These are phyloP conservation scores for Salvelinus namaycush DNA, from an alignment of 2,113 vertebrate genomes.

Conservation along the genomic window DNA sequence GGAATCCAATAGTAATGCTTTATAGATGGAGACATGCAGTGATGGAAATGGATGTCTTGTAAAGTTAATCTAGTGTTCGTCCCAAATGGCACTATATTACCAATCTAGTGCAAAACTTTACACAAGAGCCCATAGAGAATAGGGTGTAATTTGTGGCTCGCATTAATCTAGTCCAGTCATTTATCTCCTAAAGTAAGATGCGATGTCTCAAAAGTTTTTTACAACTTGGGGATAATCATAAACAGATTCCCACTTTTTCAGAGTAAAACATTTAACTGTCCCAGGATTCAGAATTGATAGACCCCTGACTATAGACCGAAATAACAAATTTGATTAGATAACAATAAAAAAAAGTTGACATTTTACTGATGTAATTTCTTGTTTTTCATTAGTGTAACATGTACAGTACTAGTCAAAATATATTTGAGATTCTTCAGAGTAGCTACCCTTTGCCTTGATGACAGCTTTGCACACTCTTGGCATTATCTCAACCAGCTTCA, in stretches of 20 bases:
- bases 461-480: too few relatives aligned
- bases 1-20: constrained; percentile 12
- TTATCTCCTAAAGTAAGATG: neutral
- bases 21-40: neutral
- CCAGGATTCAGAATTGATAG: neutral
- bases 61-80: neutral
- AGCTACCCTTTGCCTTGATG: too few relatives aligned
- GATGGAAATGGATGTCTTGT: neutral
- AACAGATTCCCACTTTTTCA: neutral
- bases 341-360: neutral
- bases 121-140: too few relatives aligned
- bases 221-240: neutral
- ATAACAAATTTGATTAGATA: neutral
- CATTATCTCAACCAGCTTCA: too few relatives aligned
- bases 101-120: too few relatives aligned
- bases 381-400: too few relatives aligned
- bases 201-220: neutral
- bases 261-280: neutral
- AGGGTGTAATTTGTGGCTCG: neutral
- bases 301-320: neutral
- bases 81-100: too few relatives aligned
- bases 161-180: neutral
- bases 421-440: too few relatives aligned
- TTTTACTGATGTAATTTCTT: neutral
- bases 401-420: too few relatives aligned